These are phyloP conservation scores for Metacarcinus magister DNA, from an alignment of 2,888 invertebrate species.

Conservation along the genomic window DNA sequence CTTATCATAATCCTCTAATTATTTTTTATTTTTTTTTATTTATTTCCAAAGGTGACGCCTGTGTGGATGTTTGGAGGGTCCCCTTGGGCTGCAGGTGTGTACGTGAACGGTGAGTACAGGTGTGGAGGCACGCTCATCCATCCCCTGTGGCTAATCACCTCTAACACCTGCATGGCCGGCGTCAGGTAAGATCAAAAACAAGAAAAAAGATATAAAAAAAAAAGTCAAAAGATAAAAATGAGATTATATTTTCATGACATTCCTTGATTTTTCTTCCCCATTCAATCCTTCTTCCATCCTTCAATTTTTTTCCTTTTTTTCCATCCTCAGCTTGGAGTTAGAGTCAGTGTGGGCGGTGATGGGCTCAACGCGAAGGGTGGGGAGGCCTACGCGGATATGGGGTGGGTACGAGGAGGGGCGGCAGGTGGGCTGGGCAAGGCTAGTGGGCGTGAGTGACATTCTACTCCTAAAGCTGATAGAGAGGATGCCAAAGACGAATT, in stretches of 20 bases:
- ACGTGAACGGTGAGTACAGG: slow-evolving; percentile 60
- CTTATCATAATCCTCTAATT: neutral
- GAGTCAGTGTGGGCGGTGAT: slow-evolving; percentile 58
- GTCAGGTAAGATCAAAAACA: slow-evolving; percentile 53
- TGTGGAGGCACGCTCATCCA: slow-evolving; percentile 69
- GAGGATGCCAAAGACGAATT: slow-evolving; percentile 69
- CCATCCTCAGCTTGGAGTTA: slow-evolving; percentile 38
- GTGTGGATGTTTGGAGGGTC: slow-evolving; percentile 63
- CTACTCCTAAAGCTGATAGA: slow-evolving; percentile 36
- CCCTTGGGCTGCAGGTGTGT: slow-evolving; percentile 72
- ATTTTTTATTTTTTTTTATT: neutral
- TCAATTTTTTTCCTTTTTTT: neutral
- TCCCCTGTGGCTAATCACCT: slow-evolving; percentile 69
- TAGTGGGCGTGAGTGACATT: slow-evolving; percentile 14
- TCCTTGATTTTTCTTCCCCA: too few species aligned
- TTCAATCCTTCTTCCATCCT: too few species aligned
- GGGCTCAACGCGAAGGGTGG: slow-evolving; percentile 62
- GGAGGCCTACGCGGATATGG: slow-evolving; percentile 65
- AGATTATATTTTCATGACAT: too few species aligned
- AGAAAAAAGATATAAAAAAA: too few species aligned
- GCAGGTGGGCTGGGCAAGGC: slow-evolving; percentile 28
- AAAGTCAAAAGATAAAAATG: neutral
- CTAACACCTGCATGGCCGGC: slow-evolving; percentile 43
- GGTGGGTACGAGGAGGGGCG: slow-evolving; percentile 62
- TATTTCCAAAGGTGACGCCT: slow-evolving; percentile 52